Conservation (phyloP, 1,140 invertebrate species). For the Eriocheir sinensis region DNA sequence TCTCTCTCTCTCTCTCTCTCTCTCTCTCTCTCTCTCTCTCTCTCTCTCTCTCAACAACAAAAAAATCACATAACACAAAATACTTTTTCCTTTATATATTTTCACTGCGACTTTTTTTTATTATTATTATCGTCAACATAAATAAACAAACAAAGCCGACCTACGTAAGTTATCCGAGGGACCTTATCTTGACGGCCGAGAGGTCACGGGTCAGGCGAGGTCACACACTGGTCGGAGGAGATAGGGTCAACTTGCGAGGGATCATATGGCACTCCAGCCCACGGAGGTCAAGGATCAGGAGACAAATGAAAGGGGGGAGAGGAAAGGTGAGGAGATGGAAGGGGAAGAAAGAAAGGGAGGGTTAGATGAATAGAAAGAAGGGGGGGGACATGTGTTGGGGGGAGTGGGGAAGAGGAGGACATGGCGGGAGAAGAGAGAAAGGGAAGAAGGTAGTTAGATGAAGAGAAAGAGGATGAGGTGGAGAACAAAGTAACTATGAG, state of each 20-base stretch:
- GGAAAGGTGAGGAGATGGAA: not conserved
- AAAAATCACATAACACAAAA: too few species aligned
- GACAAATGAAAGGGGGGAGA: not conserved
- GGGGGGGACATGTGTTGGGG: not conserved
- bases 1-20: not conserved
- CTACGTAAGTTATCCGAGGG: not conserved
- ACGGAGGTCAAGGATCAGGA: not conserved
- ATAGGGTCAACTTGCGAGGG: not conserved
- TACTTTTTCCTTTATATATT: too few species aligned
- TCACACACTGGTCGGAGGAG: not conserved
- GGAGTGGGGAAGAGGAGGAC: not conserved
- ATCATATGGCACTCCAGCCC: not conserved
- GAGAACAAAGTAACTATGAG: too few species aligned
- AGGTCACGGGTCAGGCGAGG: not conserved
- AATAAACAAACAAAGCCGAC: too few species aligned
- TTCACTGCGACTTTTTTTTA: too few species aligned
- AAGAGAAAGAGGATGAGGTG: too few species aligned
- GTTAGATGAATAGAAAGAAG: not conserved
- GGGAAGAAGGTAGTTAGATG: not conserved
- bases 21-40: too few species aligned
- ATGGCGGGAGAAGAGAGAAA: not conserved
- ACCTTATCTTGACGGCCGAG: not conserved
- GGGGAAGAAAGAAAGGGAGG: slow-evolving; percentile 30
- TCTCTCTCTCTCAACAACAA: not conserved
- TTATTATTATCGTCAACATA: too few species aligned